Evolutionary conservation across 2,888 invertebrate species (phyloP), one percentile per base, ranked within the genome.

Genomic region (Lapara coniferarum): DNA sequence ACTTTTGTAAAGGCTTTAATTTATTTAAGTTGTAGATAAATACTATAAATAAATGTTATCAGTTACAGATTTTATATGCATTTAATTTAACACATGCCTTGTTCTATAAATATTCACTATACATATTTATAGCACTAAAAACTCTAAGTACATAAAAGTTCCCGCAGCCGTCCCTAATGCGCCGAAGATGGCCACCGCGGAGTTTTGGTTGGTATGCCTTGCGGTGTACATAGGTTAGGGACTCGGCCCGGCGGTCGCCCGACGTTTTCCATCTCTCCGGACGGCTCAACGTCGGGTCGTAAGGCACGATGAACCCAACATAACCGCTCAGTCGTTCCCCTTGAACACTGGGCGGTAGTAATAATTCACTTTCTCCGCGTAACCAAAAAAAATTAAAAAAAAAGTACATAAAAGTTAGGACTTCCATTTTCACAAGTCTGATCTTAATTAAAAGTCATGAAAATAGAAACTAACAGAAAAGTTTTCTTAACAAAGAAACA

Each of bases 1-100:
- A 77, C 75, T 78, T 80, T 83, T 85, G 78, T 83, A 83, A 88
- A 86, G 87, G 89, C 88, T 89, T 89, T 89, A 89, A 89, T 89
- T 86, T 87, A 84, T 86, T 85, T 89, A 89, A 87, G 86, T 82
- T 83, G 79, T 87, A 86, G 82, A 80, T 85, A 83, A 63, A 63
- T 59, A 59, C 37, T 59, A 46, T 59, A 44, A 59, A 59, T 63
- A 63, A 58, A 69, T 56, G 69, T 71, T 72, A 66, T 68, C 51
- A 66, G 66, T 25, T 66, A 56, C 46, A 55, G 10, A n/a, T 63
- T 63, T 25, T 63, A 55, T 67, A 25, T 49, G 63, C 46, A 49
- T 63, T 63, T 63, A 1, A 49, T 63, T 63, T 49, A 2, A 49
- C 46, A 19, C 63, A 46, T 19, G 10, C 19, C 3, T 2, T 19